Evolutionary conservation across 1,140 invertebrate genomes (phyloP).

Genomic region (Drosophila pruinosa): DNA sequence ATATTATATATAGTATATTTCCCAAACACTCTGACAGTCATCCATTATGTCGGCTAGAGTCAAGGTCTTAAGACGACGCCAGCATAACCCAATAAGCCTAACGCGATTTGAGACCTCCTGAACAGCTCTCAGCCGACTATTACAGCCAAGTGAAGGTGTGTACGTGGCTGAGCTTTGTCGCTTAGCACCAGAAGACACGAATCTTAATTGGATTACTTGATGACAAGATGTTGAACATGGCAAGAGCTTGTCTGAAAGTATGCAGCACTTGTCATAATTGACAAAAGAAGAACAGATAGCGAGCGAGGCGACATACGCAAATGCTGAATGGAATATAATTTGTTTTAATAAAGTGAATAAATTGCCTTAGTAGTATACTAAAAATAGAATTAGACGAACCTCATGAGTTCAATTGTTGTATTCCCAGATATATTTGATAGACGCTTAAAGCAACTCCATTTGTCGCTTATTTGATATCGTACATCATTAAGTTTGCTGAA

Average conservation of each 20-base stretch:
- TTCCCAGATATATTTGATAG: too few species aligned
- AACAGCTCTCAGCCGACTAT: constrained; percentile 5
- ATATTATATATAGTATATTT: neutral
- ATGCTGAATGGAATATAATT: neutral
- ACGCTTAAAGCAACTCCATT: too few species aligned
- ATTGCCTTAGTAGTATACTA: neutral
- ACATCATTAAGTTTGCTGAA: neutral
- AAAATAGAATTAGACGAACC: neutral
- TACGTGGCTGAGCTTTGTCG: neutral
- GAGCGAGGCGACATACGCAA: neutral
- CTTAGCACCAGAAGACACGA: constrained; percentile 31
- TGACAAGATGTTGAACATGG: constrained; percentile 43
- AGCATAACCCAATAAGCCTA: constrained; percentile 47
- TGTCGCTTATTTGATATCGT: neutral
- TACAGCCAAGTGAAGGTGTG: constrained; percentile 1
- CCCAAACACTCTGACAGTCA: constrained; percentile 40
- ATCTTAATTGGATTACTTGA: constrained; percentile 66
- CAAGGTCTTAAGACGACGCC: constrained; percentile 29
- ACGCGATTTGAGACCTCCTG: constrained; percentile 36
- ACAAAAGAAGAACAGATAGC: neutral
- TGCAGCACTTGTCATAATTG: constrained; percentile 19
- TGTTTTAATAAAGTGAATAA: neutral
- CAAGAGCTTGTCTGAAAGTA: constrained; percentile 16
- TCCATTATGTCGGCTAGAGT: constrained; percentile 29
- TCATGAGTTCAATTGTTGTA: too few species aligned